phyloP scores from a whole-genome alignment of 2,113 vertebrate species.

The Suricata suricatta region DNA sequence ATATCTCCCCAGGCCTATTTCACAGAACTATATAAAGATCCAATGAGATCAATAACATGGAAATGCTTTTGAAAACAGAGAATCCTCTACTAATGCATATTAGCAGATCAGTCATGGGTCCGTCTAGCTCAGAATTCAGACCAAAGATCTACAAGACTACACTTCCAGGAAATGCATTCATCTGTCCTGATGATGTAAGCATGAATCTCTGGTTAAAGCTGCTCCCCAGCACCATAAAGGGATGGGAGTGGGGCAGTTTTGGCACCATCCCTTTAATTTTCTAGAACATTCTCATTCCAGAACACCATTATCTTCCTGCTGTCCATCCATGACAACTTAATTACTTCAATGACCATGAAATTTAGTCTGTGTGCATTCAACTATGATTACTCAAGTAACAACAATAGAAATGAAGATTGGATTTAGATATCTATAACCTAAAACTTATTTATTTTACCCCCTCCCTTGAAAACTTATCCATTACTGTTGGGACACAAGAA shows the following conservation, averaged over 20 bases:
- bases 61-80: slow-evolving; percentile 18
- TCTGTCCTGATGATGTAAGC: background rate
- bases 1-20: background rate
- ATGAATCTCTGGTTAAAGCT: background rate
- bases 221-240: background rate
- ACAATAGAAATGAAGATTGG: slow-evolving; percentile 15
- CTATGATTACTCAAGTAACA: slow-evolving; percentile 27
- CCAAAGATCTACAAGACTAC: background rate
- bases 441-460: slow-evolving; percentile 54
- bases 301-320: background rate
- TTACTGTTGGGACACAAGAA: slow-evolving; percentile 24
- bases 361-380: slow-evolving; percentile 18
- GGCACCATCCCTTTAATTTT: background rate
- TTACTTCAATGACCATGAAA: slow-evolving; percentile 46
- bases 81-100: background rate
- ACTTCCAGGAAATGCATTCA: background rate
- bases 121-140: background rate
- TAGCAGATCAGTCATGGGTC: background rate
- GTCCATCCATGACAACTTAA: background rate
- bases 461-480: slow-evolving; percentile 56
- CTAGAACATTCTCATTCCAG: slow-evolving; percentile 24
- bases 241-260: background rate
- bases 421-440: slow-evolving; percentile 11
- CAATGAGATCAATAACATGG: background rate
- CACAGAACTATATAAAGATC: background rate